These are phyloP conservation scores for Xestia sexstrigata DNA, from an alignment of 2,888 invertebrate species.

Conservation along the genomic window DNA sequence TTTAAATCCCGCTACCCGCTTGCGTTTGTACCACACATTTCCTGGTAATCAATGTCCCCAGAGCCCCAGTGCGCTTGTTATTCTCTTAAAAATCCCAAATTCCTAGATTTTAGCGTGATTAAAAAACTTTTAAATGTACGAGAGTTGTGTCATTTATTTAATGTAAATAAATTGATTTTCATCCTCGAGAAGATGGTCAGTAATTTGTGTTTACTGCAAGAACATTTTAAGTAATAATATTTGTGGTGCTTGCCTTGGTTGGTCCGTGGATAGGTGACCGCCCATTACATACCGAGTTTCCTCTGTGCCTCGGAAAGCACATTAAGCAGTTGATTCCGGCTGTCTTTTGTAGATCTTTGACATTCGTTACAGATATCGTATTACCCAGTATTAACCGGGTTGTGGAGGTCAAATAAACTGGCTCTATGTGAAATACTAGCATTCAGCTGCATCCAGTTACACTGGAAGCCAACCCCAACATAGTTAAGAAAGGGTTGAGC, in stretches of 20 bases:
- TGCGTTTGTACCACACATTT: constrained; percentile 31
- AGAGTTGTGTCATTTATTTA: constrained; percentile 21
- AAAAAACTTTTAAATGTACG: constrained; percentile 55
- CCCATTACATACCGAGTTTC: too few relatives aligned
- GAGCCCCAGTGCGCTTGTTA: constrained; percentile 51
- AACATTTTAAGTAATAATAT: neutral
- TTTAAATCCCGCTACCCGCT: constrained; percentile 2
- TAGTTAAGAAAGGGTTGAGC: neutral
- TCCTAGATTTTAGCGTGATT: constrained; percentile 60
- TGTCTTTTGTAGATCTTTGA: too few relatives aligned
- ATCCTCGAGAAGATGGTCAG: neutral
- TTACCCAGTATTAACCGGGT: neutral
- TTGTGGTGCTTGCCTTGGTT: neutral
- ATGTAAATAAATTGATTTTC: constrained; percentile 15
- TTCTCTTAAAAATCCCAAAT: constrained; percentile 55
- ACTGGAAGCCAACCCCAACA: neutral
- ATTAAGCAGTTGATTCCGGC: too few relatives aligned
- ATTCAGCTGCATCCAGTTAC: neutral
- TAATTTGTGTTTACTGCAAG: neutral
- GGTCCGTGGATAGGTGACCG: neutral
- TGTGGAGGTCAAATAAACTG: neutral
- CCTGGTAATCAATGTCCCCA: constrained; percentile 61
- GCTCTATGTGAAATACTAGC: neutral
- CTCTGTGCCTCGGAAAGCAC: too few relatives aligned
- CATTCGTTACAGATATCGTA: neutral